Conservation (phyloP, 2,888 invertebrate species). For the Hydrotaea cyrtoneurina region DNA sequence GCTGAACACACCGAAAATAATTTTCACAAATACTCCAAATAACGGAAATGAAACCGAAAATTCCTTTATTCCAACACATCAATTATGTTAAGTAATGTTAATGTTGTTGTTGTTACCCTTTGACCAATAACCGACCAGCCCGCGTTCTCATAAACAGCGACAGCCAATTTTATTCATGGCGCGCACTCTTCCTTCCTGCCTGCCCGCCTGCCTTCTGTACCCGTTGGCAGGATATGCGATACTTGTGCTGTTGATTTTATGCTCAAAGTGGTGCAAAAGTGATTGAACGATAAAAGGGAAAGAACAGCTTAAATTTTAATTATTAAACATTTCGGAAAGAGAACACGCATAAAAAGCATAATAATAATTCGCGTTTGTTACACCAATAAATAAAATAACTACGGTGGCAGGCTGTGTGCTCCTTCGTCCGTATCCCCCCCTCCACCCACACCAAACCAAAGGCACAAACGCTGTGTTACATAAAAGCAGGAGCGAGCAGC, state of each 20-base stretch:
- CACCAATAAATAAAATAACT: constrained; percentile 36
- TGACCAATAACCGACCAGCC: neutral
- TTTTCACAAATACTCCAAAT: neutral
- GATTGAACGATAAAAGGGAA: constrained; percentile 7
- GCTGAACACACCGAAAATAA: neutral
- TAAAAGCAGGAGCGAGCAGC: neutral
- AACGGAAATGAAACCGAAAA: neutral
- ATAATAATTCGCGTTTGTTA: constrained; percentile 43
- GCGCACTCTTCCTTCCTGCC: neutral
- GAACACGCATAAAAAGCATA: constrained; percentile 27
- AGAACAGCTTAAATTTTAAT: constrained; percentile 12
- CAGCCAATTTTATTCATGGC: neutral
- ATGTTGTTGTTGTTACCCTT: neutral
- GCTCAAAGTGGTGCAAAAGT: neutral
- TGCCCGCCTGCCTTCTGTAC: too few relatives aligned
- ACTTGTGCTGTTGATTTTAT: neutral
- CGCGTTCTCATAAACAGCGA: neutral
- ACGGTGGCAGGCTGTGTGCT: neutral
- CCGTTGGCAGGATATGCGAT: neutral
- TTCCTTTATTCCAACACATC: neutral
- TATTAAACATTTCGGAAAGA: constrained; percentile 20
- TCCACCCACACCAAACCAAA: neutral
- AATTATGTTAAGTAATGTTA: constrained; percentile 9
- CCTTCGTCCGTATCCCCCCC: neutral
- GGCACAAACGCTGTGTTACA: neutral